Base-by-base conservation (phyloP, 2,797 vertebrate genomes). In the Numenius phaeopus region DNA sequence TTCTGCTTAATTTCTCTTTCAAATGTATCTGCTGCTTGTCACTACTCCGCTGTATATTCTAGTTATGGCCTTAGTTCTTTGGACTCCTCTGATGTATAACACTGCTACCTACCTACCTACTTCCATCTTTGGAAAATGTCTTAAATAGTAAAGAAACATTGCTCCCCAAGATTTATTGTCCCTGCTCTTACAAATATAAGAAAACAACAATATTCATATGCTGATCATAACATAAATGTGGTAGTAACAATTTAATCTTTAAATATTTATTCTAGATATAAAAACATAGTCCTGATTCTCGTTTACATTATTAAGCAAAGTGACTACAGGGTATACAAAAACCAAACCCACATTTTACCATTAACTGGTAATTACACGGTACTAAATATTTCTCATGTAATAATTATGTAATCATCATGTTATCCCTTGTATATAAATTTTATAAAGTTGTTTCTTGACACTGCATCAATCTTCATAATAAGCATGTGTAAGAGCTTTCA, bases 361-460 rank as follows among this genome's bases (percentile, higher is more conserved):
- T 59, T 94, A 82, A 69, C 55, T 76, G 40, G 49, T 94, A 87
- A 92, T 96, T 96, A 92, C 65, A 90, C 47, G 42, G 58, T 91
- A 84, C 39, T 54, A 52, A 92, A 37, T 89, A 69, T 93, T 96
- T 94, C 72, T 85, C 54, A 79, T 78, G 34, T 70, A 90, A 79
- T 91, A 89, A 89, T 94, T 91, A 89, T 90, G 65, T 93, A 81
- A 78, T 95, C 65, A 96, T 76, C 39, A 58, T 91, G 47, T 84
- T 97, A 76, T 67, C 95, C 34, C 34, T 66, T 82, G 23, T 65
- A 55, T 82, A 58, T 89, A 90, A 85, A 42, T 59, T 90, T 76
- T 87, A 88, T 94, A 82, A 37, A 54, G 26, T 76, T 86, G 34
- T 77, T 94, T 80, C 75, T 90, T 96, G 44, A 83, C 46, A 55